Conservation (phyloP, 2,888 invertebrate genomes). For the Melinaea marsaeus region DNA sequence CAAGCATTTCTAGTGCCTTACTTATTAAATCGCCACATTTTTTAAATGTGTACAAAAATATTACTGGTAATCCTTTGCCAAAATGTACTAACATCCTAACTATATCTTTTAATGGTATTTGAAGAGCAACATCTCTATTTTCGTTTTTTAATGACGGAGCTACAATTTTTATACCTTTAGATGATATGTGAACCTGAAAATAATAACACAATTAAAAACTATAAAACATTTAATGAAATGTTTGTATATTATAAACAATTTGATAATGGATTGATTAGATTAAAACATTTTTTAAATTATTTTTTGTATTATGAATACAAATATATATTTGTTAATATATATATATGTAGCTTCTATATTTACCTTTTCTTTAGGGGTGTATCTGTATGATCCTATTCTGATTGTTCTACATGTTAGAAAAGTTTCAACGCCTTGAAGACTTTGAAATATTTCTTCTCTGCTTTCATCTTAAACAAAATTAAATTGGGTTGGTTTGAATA, state of each 20-base stretch:
- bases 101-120: conserved; percentile 83
- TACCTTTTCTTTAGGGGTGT: conserved; percentile 85
- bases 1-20: conserved; percentile 83
- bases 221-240: neutral
- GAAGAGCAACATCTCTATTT: conserved; percentile 77
- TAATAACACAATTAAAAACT: neutral
- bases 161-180: conserved; percentile 79
- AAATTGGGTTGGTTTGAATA: conserved; percentile 12
- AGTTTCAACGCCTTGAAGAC: conserved; percentile 70
- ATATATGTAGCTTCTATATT: neutral
- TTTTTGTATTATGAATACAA: neutral
- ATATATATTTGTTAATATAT: too few relatives aligned
- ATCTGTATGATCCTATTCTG: conserved; percentile 91
- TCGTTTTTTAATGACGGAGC: conserved; percentile 78
- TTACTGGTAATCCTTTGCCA: conserved; percentile 84
- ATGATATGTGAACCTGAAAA: conserved; percentile 76
- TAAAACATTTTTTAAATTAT: too few relatives aligned
- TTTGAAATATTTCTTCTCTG: conserved; percentile 72
- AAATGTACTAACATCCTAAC: conserved; percentile 88
- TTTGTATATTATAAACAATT: neutral
- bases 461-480: conserved; percentile 69
- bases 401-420: conserved; percentile 85
- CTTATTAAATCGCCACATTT: conserved; percentile 83
- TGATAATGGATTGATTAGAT: too few relatives aligned
- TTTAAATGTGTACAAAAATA: conserved; percentile 87